A percentile compares a stretch with the other conserved stretches of the same genome.
Conservation (phyloP, 2,113 vertebrate genomes). For the Montifringilla adamsi region DNA sequence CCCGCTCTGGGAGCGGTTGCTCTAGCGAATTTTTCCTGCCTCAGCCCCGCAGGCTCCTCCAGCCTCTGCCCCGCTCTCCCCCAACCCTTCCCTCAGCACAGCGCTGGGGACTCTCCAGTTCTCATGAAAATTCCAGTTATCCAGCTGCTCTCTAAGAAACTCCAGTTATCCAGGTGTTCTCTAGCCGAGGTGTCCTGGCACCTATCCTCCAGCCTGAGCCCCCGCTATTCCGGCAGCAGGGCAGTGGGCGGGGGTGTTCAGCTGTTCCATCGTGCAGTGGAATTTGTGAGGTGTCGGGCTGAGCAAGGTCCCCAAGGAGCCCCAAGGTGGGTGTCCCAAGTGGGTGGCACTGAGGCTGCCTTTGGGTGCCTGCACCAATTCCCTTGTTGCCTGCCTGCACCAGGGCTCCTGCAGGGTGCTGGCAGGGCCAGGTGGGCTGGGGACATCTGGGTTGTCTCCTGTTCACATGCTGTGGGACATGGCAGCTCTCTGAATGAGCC, state of each 20-base stretch:
- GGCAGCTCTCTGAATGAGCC: not conserved
- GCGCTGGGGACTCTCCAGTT: not conserved
- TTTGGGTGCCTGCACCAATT: not conserved
- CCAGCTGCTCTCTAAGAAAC: not conserved
- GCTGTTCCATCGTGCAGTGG: rapidly evolving
- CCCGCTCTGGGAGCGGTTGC: too few relatives aligned
- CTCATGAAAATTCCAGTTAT: not conserved
- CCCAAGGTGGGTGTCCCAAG: not conserved
- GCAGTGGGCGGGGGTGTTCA: rapidly evolving
- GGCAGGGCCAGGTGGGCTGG: not conserved
- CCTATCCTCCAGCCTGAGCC: not conserved
- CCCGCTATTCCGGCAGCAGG: rapidly evolving
- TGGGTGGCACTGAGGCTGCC: not conserved
- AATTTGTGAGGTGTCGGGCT: rapidly evolving
- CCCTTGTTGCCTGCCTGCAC: rapidly evolving
- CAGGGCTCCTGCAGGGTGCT: not conserved
- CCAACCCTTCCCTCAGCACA: not conserved
- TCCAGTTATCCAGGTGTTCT: not conserved
- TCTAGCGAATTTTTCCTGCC: not conserved
- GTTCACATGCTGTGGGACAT: rapidly evolving
- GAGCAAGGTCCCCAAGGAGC: not conserved
- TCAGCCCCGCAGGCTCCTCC: too few relatives aligned
- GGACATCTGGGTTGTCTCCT: rapidly evolving
- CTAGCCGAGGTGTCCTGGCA: rapidly evolving
- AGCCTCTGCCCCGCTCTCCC: too few relatives aligned